These are phyloP conservation scores for Agrotis exclamationis DNA, from an alignment of 2,888 invertebrate genomes.

Conservation along the genomic window DNA sequence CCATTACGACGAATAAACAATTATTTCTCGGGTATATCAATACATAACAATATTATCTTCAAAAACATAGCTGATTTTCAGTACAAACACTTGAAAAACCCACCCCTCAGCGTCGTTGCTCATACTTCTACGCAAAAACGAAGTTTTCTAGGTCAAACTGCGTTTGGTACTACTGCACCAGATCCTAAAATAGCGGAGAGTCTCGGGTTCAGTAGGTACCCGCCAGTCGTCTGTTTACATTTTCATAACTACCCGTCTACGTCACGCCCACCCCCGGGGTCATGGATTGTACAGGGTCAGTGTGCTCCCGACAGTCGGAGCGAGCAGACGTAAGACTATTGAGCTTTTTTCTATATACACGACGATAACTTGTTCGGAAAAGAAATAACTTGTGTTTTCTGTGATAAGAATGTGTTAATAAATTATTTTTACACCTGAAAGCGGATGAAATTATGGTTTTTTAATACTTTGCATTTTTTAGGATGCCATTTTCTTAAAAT, in stretches of 20 bases:
- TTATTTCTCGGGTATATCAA: too few relatives aligned
- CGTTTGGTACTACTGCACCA: not conserved
- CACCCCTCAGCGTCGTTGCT: too few relatives aligned
- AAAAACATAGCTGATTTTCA: too few relatives aligned
- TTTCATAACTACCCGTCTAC: slow-evolving; percentile 22
- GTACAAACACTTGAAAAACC: too few relatives aligned
- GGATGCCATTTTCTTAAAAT: not conserved
- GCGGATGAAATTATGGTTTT: not conserved
- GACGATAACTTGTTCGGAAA: not conserved
- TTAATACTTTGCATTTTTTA: too few relatives aligned
- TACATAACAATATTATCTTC: too few relatives aligned
- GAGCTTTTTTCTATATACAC: not conserved
- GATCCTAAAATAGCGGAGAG: not conserved
- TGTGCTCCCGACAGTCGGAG: slow-evolving; percentile 37
- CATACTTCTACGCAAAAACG: too few relatives aligned
- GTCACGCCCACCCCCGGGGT: not conserved
- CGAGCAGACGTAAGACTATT: not conserved
- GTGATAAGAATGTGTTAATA: too few relatives aligned
- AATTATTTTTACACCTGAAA: not conserved
- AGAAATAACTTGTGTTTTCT: not conserved
- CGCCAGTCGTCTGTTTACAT: slow-evolving; percentile 11
- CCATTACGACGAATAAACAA: too few relatives aligned
- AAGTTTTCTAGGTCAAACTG: too few relatives aligned
- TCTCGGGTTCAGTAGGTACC: slow-evolving; percentile 3
- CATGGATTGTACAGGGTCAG: slow-evolving; percentile 24